These are phyloP conservation scores for Scytalopus superciliaris DNA, from an alignment of 2,113 vertebrate species.

Conservation along the genomic window DNA sequence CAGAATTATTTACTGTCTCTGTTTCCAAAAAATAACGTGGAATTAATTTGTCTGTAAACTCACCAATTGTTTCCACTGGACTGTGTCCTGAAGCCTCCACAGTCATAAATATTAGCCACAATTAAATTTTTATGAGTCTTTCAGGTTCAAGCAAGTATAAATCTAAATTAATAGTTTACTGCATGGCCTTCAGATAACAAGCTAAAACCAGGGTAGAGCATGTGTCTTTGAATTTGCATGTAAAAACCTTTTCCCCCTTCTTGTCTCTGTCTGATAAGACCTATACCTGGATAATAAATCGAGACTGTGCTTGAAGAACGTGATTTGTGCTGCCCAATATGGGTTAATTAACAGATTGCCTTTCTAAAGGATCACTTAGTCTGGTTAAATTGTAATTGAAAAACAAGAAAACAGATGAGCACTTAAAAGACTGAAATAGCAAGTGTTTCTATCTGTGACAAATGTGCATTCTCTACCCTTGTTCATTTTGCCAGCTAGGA, in stretches of 20 bases:
- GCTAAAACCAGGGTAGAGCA: not conserved
- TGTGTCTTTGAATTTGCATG: not conserved
- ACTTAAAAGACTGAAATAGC: not conserved
- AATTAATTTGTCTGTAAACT: constrained; percentile 23
- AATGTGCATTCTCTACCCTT: not conserved
- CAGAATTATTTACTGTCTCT: not conserved
- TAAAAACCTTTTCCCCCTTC: not conserved
- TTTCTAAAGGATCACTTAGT: not conserved
- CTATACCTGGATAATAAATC: constrained; percentile 11
- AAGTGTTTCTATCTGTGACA: not conserved
- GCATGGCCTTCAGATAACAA: not conserved
- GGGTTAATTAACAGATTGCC: not conserved
- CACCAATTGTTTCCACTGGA: constrained; percentile 4
- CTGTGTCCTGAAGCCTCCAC: constrained; percentile 2
- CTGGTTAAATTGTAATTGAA: not conserved
- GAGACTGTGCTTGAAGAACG: not conserved
- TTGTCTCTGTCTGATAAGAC: not conserved
- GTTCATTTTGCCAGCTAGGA: not conserved
- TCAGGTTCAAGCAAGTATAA: constrained; percentile 9
- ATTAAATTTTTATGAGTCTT: constrained; percentile 1
- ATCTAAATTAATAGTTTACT: not conserved
- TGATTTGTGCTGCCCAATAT: not conserved
- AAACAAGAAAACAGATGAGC: not conserved
- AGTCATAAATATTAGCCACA: constrained; percentile 19
- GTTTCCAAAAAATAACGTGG: not conserved